Evolutionary conservation across 2,888 invertebrate genomes (phyloP).

Genomic region (Tridacna gigas): DNA sequence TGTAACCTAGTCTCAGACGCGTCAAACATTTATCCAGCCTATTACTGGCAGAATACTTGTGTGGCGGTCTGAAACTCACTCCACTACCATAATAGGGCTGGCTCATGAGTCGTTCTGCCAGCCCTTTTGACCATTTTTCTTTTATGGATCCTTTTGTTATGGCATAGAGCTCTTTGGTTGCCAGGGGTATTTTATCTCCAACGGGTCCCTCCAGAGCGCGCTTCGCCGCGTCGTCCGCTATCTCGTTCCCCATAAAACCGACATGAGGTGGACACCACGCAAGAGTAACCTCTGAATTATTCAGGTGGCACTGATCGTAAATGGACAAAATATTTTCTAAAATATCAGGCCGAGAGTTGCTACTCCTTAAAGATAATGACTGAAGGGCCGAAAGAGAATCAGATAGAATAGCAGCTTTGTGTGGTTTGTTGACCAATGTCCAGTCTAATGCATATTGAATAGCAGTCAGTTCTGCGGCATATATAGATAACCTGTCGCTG

Average conservation of each 20-base stretch:
- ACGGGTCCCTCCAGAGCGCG: neutral
- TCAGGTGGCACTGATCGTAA: neutral
- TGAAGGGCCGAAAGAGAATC: slow-evolving; percentile 1
- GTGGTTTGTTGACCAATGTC: neutral
- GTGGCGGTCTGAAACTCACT: neutral
- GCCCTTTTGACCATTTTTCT: neutral
- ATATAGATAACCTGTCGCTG: too few relatives aligned
- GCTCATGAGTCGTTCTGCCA: neutral
- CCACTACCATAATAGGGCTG: neutral
- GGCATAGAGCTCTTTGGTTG: neutral
- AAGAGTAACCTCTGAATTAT: neutral
- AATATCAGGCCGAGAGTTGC: slow-evolving; percentile 6
- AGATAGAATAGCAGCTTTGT: neutral
- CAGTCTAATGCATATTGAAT: neutral
- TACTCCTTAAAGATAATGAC: neutral
- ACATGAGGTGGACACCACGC: slow-evolving; percentile 28
- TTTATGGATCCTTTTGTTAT: neutral
- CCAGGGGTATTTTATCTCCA: neutral
- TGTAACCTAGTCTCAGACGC: neutral
- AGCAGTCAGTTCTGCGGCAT: too few relatives aligned
- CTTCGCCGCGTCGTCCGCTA: neutral
- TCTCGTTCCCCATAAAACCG: slow-evolving; percentile 15
- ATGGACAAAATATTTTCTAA: neutral
- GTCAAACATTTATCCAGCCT: neutral
- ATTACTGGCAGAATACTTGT: neutral